Conservation (phyloP, 2,888 invertebrate genomes). For the Oegoconia quadripuncta region DNA sequence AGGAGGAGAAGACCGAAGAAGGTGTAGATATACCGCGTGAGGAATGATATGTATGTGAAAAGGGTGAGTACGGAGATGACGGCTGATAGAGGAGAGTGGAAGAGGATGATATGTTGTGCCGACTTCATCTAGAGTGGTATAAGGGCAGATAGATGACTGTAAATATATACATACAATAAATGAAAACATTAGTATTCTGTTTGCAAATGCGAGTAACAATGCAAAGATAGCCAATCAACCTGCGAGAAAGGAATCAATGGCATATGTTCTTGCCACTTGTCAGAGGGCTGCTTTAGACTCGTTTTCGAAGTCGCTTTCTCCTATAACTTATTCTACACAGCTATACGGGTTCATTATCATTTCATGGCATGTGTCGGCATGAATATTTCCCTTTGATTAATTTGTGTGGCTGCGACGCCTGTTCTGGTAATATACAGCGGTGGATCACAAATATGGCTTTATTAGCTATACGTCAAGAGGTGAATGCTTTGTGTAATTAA, state of each 20-base stretch:
- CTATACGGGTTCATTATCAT: conserved; percentile 70
- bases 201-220: no score
- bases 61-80: no score
- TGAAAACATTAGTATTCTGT: no score
- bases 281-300: not conserved
- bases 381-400: conserved; percentile 77
- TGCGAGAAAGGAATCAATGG: not conserved
- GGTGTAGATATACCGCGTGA: no score
- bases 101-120: no score
- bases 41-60: no score
- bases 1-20: no score
- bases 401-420: conserved; percentile 51
- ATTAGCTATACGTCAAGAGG: conserved; percentile 48
- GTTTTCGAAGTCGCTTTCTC: conserved; percentile 22
- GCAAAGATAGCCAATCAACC: no score
- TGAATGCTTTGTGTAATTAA: conserved; percentile 37
- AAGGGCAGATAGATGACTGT: no score
- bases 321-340: conserved; percentile 18
- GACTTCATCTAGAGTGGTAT: no score
- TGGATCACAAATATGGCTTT: conserved; percentile 38
- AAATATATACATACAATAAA: no score
- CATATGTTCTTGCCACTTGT: not conserved
- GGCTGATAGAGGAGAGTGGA: no score
- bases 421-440: conserved; percentile 29
- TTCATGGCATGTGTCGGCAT: conserved; percentile 75